Percentiles rank a stretch among this genome's conserved stretches.
Evolutionary conservation across 2,888 invertebrate species (phyloP).

Genomic region (Sclerodermus sp.): DNA sequence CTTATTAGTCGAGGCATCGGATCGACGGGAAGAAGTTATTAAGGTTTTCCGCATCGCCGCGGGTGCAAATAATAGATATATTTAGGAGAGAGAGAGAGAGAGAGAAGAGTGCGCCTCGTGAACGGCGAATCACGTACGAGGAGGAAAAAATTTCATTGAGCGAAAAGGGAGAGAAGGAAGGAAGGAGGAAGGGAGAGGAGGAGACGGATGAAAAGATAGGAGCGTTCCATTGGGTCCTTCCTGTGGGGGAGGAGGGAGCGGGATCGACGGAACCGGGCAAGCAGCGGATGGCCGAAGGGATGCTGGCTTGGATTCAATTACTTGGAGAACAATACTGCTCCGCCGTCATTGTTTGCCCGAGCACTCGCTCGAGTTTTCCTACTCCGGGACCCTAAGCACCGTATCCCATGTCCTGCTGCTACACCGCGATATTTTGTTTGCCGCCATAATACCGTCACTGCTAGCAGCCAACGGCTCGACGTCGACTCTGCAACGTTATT

Average conservation of each 20-base stretch:
- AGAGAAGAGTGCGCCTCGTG: constrained; percentile 8
- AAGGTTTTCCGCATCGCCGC: too few species aligned
- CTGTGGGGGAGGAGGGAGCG: constrained; percentile 10
- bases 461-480: background rate
- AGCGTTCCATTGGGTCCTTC: background rate
- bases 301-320: constrained; percentile 52
- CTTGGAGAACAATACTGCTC: constrained; percentile 55
- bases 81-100: background rate
- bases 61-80: too few species aligned
- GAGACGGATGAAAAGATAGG: constrained; percentile 16
- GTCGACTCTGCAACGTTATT: too few species aligned
- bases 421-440: constrained; percentile 53
- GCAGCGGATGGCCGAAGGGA: constrained; percentile 34
- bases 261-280: constrained; percentile 25
- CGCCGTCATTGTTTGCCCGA: constrained; percentile 54
- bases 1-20: background rate
- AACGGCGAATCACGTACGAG: constrained; percentile 6
- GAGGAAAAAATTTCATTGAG: constrained; percentile 1
- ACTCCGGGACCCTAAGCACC: constrained; percentile 35
- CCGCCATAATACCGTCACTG: constrained; percentile 37
- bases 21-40: background rate
- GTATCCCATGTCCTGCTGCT: constrained; percentile 35
- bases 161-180: constrained; percentile 9
- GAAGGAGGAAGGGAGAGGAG: constrained; percentile 10
- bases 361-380: constrained; percentile 51